Evolutionary conservation across 2,113 vertebrate species (phyloP).

Genomic region (Phaethon lepturus): DNA sequence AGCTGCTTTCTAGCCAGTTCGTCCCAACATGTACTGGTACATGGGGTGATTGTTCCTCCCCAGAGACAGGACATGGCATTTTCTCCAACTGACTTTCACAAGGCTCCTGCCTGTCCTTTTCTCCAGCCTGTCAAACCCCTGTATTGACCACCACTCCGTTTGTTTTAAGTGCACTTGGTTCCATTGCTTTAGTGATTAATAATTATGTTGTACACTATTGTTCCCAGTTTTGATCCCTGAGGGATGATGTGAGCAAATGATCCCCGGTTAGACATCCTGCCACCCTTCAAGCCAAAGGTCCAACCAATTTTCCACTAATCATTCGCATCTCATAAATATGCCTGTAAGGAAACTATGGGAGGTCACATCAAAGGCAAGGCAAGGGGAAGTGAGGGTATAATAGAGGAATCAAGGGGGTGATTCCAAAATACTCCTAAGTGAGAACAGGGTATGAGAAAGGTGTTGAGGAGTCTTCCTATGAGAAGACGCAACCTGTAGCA

Average conservation of each 20-base stretch:
- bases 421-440: neutral
- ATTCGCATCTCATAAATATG: neutral
- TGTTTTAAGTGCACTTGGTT: neutral
- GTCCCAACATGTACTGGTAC: neutral
- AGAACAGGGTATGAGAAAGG: neutral
- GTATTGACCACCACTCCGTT: neutral
- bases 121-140: neutral
- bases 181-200: neutral
- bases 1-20: neutral
- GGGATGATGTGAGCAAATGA: neutral
- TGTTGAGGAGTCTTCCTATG: neutral
- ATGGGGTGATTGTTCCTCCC: neutral
- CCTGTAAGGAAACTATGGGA: neutral
- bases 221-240: neutral
- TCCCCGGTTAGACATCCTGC: neutral
- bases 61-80: neutral
- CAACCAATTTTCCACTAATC: neutral
- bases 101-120: neutral
- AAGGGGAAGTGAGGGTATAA: neutral
- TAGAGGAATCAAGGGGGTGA: neutral
- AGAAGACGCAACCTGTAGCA: neutral
- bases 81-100: neutral
- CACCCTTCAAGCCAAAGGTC: neutral
- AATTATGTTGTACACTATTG: neutral
- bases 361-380: neutral